Evolutionary conservation across 2,113 vertebrate genomes (phyloP).

Genomic region (Jacana jacana): DNA sequence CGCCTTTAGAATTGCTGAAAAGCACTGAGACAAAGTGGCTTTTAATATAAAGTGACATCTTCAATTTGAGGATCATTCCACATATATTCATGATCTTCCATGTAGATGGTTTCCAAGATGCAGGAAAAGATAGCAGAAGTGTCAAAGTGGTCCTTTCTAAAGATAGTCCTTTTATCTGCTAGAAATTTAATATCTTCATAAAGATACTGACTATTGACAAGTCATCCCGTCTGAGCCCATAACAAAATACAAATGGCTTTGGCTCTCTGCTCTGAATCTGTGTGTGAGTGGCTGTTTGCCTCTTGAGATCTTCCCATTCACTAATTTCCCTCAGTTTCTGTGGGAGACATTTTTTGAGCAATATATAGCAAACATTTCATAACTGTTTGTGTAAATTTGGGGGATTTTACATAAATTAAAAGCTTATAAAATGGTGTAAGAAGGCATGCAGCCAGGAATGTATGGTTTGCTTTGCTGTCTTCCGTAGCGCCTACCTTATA

Average conservation of each 20-base stretch:
- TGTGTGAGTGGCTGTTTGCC: neutral
- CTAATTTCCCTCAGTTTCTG: neutral
- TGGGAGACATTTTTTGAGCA: neutral
- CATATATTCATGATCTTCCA: neutral
- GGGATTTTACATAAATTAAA: neutral
- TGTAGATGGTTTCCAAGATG: neutral
- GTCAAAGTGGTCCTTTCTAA: neutral
- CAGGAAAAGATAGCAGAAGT: neutral
- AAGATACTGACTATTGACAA: neutral
- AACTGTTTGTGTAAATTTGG: neutral
- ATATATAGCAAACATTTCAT: neutral
- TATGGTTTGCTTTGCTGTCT: neutral
- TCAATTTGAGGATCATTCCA: neutral
- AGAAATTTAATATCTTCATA: neutral
- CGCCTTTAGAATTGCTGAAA: neutral
- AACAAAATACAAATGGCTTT: neutral
- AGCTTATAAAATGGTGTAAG: neutral
- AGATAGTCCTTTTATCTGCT: neutral
- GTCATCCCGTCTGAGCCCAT: neutral
- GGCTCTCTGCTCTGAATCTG: neutral
- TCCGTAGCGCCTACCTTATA: neutral
- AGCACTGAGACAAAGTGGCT: neutral
- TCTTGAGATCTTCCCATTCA: neutral
- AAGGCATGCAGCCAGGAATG: neutral
- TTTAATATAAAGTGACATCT: neutral